phyloP scores from a whole-genome alignment of 2,797 vertebrate species.

The Lepidocolaptes lacrymiger region DNA sequence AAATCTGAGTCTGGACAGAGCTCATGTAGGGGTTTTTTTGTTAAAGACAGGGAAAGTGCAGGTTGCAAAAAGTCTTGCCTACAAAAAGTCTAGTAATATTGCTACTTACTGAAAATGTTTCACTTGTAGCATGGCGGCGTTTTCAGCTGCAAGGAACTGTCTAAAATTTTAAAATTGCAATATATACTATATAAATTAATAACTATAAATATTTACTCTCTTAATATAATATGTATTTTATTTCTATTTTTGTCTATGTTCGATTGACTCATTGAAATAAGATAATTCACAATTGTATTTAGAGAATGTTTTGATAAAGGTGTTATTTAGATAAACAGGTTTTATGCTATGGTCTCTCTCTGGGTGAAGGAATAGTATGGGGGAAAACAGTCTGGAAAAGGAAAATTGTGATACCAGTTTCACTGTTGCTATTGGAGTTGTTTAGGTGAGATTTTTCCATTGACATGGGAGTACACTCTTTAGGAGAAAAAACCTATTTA shows the following conservation, averaged over 20 bases:
- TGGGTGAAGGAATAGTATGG: neutral
- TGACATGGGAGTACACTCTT: neutral
- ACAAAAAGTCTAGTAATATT: neutral
- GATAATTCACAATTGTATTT: neutral
- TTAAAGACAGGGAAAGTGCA: neutral
- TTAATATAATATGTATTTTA: neutral
- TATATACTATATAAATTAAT: neutral
- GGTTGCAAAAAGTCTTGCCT: neutral
- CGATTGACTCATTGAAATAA: neutral
- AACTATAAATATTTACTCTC: neutral
- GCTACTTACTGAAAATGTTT: neutral
- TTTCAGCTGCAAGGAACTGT: neutral
- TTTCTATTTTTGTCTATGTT: neutral
- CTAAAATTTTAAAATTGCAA: neutral
- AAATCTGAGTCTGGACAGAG: neutral
- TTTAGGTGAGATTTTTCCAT: neutral
- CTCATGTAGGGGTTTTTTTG: neutral
- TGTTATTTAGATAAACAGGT: neutral
- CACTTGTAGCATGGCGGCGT: neutral
- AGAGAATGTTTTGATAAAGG: neutral
- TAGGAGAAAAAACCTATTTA: neutral
- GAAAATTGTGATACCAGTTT: neutral
- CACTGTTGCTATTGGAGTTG: neutral
- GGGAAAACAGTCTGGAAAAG: neutral
- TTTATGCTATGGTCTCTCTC: neutral